phyloP scores from a whole-genome alignment of 2,797 vertebrate species.

The Loris lydekkerianus region DNA sequence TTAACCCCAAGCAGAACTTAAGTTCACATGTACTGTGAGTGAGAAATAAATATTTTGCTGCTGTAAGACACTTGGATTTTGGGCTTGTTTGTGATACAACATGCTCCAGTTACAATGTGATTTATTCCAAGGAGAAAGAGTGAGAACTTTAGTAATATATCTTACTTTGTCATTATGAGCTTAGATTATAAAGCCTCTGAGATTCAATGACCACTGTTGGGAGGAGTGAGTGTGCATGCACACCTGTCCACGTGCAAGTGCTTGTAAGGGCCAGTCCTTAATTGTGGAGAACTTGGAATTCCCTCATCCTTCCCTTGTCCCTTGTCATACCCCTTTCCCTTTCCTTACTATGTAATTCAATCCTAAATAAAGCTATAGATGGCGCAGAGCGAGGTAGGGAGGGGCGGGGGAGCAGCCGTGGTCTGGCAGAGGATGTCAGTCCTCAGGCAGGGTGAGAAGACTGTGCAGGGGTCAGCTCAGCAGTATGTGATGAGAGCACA shows the following conservation, averaged over 20 bases:
- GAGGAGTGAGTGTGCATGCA: neutral
- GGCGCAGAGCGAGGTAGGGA: neutral
- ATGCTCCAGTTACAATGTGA: neutral
- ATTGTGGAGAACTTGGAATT: neutral
- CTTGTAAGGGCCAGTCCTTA: neutral
- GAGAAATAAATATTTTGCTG: neutral
- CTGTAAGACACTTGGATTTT: neutral
- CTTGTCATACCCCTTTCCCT: neutral
- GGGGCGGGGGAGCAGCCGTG: neutral
- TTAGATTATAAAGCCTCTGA: neutral
- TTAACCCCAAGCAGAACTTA: neutral
- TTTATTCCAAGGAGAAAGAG: neutral
- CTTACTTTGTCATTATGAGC: neutral
- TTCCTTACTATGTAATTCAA: neutral
- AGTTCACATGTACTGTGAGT: neutral
- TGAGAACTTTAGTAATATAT: neutral
- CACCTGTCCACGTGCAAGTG: too few species aligned
- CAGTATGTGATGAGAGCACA: neutral
- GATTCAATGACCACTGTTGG: neutral
- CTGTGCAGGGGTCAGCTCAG: neutral
- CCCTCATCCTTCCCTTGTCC: neutral
- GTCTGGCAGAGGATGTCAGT: neutral
- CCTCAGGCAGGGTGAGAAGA: neutral
- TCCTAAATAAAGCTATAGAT: neutral
- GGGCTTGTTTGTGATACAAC: neutral